Conservation (phyloP, 2,797 vertebrate genomes). For the Gephyroberyx darwinii region DNA sequence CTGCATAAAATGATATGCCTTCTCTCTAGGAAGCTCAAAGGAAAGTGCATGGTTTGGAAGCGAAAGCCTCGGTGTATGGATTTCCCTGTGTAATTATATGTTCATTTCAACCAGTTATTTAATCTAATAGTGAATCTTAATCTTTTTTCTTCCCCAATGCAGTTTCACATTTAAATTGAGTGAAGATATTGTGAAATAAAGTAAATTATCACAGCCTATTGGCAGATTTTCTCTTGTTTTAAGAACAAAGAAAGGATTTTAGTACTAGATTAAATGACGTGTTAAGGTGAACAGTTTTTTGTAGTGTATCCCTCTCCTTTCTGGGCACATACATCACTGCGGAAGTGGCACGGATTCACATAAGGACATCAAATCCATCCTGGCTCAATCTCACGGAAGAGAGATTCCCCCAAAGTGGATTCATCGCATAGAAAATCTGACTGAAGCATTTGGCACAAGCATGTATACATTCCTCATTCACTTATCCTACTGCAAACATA, state of each 20-base stretch:
- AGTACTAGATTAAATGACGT: no score
- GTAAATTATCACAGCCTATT: no score
- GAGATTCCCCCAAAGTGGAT: constrained; percentile 21
- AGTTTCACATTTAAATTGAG: no score
- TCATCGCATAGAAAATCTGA: constrained; percentile 6
- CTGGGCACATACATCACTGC: background rate
- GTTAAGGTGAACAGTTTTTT: no score
- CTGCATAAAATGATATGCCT: background rate
- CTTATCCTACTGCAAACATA: background rate
- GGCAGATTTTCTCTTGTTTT: no score
- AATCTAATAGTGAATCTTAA: no score
- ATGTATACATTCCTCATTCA: constrained; percentile 21
- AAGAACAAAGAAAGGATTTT: no score
- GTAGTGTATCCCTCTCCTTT: background rate
- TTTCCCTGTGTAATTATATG: no score
- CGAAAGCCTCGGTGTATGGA: no score
- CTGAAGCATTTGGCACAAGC: constrained; percentile 50
- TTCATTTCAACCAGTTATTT: no score
- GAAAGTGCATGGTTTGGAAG: constrained; percentile 5
- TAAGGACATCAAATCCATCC: background rate
- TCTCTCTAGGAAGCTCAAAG: background rate
- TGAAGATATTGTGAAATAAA: no score
- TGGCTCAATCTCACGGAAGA: constrained; percentile 19
- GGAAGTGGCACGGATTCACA: background rate
- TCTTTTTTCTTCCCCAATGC: no score